Evolutionary conservation across 2,888 invertebrate species (phyloP).

Genomic region (Lasiommata megera): DNA sequence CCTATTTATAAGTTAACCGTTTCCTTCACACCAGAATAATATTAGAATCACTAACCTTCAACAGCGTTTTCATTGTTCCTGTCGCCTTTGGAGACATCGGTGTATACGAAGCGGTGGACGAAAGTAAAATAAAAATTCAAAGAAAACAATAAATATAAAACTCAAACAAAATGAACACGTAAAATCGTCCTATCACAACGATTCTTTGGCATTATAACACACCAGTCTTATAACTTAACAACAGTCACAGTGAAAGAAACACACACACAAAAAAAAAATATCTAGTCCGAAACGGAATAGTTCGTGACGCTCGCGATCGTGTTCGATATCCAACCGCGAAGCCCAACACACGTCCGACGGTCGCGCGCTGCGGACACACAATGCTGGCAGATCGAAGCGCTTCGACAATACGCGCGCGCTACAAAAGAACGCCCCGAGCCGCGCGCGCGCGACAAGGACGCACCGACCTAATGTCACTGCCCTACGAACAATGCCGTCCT

Average conservation of each 20-base stretch:
- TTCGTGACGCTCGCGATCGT: slow-evolving; percentile 59
- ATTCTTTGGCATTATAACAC: slow-evolving; percentile 69
- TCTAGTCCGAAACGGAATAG: slow-evolving; percentile 49
- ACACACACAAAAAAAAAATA: slow-evolving; percentile 51
- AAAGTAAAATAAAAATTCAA: slow-evolving; percentile 48
- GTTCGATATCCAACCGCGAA: slow-evolving; percentile 49
- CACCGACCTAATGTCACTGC: slow-evolving; percentile 79
- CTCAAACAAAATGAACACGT: slow-evolving; percentile 55
- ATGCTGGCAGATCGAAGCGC: slow-evolving; percentile 79
- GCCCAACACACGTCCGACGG: slow-evolving; percentile 59
- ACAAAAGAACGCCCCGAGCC: slow-evolving; percentile 70
- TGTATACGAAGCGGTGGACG: slow-evolving; percentile 51
- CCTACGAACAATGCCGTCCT: slow-evolving; percentile 77
- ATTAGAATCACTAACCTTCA: slow-evolving; percentile 55
- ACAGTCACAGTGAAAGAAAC: slow-evolving; percentile 46
- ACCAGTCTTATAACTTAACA: slow-evolving; percentile 35
- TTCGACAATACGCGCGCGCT: slow-evolving; percentile 80
- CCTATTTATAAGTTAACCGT: no score
- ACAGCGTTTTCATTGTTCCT: slow-evolving; percentile 74
- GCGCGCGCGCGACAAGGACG: slow-evolving; percentile 76
- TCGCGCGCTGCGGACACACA: slow-evolving; percentile 70
- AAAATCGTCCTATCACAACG: slow-evolving; percentile 64
- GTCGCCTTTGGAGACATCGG: slow-evolving; percentile 68
- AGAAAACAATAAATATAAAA: slow-evolving; percentile 50
- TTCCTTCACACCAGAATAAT: no score